phyloP scores from a whole-genome alignment of 2,888 invertebrate genomes.

The Lysandra coridon region DNA sequence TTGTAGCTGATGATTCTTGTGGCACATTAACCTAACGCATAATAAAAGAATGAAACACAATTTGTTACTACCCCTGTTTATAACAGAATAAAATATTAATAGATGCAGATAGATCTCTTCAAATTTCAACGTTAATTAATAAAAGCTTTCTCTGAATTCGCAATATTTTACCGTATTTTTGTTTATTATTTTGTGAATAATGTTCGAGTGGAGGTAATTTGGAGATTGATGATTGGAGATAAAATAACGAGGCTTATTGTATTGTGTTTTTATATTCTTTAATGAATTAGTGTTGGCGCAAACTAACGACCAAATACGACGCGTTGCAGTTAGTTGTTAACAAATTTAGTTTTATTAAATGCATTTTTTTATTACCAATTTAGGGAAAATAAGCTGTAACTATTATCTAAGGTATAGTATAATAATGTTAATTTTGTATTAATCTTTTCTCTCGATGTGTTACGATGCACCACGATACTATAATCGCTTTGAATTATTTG shows the following conservation, averaged over 20 bases:
- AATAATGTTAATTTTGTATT: too few species aligned
- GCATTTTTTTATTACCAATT: background rate
- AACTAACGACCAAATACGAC: background rate
- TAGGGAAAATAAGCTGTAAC: too few species aligned
- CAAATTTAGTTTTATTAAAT: background rate
- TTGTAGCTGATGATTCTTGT: background rate
- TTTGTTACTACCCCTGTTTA: too few species aligned
- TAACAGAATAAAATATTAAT: slow-evolving; percentile 10
- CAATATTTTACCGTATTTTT: slow-evolving; percentile 17
- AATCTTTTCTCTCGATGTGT: too few species aligned
- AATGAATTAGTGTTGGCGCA: background rate
- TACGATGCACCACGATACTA: too few species aligned
- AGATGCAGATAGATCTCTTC: slow-evolving; percentile 14
- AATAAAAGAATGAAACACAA: background rate
- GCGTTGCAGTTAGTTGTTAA: background rate
- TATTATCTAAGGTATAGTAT: too few species aligned
- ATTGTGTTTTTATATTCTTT: background rate
- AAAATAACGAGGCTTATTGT: slow-evolving; percentile 8
- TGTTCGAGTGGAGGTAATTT: slow-evolving; percentile 13
- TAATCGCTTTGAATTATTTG: too few species aligned
- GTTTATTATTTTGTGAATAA: slow-evolving; percentile 27
- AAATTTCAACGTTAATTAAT: slow-evolving; percentile 22
- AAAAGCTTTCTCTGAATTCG: slow-evolving; percentile 19
- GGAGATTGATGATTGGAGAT: slow-evolving; percentile 24
- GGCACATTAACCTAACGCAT: background rate